Evolutionary conservation across 37 sponge, comb jelly and placozoan genomes (phyloP), one percentile per base, ranked within the genome.

Genomic region (Dysidea cf. avara): DNA sequence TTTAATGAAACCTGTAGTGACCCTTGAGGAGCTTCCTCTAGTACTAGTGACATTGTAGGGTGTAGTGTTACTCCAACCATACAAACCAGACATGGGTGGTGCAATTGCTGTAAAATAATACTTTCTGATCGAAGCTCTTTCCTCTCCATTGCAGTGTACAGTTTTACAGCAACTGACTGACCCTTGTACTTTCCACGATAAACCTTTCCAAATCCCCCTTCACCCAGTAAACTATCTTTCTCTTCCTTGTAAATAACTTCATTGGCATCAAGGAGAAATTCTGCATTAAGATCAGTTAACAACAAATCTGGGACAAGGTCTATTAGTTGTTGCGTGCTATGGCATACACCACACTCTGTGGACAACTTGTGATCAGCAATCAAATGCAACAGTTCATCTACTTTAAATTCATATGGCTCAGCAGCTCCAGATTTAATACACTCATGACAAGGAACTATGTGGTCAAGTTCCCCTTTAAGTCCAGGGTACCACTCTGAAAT

Each of bases 11-110:
- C 74, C 53, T 82, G 72, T 24, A 96, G 80, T 5, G 90, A 76
- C 3, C 92, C 89, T 46, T 76, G 49, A 4, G 96, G 96, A 47
- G 92, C 93, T 20, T 84, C 71, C 56, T 96, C 96, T 22, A 96
- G 66, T 2, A n/a, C n/a, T n/a, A n/a, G n/a, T n/a, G n/a, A n/a
- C n/a, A n/a, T n/a, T n/a, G n/a, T n/a, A n/a, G n/a, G 95, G 21
- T 84, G 60, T n/a, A 90, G 39, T 28, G 79, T 56, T 7, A 94
- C 85, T 7, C 86, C 86, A 18, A 85, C 79, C 74, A 85, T 48
- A 32, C 80, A 54, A 24, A 78, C 74, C 6, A 78, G 68, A 49
- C 54, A 71, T 34, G 80, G 86, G 40, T 85, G 86, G 57, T 70
- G 59, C 28, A 13, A 70, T 53, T 54, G 18, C 54, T 85, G 79